phyloP scores from a whole-genome alignment of 2,113 vertebrate genomes.

The Elgaria multicarinata region DNA sequence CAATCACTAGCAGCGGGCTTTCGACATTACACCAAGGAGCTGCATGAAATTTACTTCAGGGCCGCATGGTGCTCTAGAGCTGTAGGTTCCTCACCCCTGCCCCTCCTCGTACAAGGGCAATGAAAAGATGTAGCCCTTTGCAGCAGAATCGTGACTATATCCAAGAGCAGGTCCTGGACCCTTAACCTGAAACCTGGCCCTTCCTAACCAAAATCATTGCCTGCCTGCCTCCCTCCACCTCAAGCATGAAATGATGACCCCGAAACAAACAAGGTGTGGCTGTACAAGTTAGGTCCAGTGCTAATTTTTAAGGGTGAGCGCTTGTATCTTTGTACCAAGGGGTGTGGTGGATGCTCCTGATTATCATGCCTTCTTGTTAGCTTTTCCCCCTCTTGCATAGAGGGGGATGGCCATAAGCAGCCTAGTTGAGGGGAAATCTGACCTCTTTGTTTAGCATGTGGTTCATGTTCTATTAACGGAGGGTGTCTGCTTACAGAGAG shows the following conservation, averaged over 20 bases:
- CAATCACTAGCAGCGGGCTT: no score
- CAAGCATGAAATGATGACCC: background rate
- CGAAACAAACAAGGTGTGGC: background rate
- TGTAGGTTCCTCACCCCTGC: background rate
- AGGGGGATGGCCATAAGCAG: background rate
- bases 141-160: background rate
- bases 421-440: accelerated
- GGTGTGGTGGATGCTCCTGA: background rate
- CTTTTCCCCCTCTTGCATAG: background rate
- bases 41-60: no score
- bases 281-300: background rate
- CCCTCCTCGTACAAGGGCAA: background rate
- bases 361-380: background rate
- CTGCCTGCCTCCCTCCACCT: background rate
- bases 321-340: background rate
- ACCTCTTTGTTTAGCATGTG: background rate
- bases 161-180: background rate
- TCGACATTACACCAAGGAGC: no score
- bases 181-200: background rate
- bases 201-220: background rate
- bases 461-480: background rate
- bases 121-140: background rate
- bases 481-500: accelerated
- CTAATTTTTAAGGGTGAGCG: background rate
- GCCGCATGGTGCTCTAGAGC: background rate